A percentile compares a stretch with the other conserved stretches of the same genome.
Conservation (phyloP, 2,113 vertebrate genomes). For the Sinocyclocheilus anophthalmus region DNA sequence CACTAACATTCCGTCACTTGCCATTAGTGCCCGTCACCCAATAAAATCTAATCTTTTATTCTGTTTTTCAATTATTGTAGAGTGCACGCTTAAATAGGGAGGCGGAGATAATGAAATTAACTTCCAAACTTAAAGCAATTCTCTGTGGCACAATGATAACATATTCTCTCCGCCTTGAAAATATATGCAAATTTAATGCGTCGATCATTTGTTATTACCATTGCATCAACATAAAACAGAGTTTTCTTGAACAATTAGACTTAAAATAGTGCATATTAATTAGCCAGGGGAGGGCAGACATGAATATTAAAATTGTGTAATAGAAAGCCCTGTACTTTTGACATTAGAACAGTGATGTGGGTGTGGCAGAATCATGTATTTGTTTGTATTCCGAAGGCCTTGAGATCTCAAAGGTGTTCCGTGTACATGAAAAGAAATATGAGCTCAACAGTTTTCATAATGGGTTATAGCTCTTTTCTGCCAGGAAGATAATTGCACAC, state of each 20-base stretch:
- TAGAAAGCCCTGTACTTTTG: constrained; percentile 77
- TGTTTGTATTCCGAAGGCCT: constrained; percentile 69
- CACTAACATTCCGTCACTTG: no score
- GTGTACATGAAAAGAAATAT: constrained; percentile 28
- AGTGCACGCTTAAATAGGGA: no score
- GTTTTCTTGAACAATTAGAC: constrained; percentile 92
- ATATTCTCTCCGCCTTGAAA: no score
- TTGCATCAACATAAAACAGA: constrained; percentile 84
- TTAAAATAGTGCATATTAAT: constrained; percentile 90
- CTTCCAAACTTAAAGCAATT: no score
- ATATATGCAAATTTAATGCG: constrained; percentile 95
- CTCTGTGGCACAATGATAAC: no score
- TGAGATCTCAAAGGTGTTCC: constrained; percentile 57
- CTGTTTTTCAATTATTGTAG: no score
- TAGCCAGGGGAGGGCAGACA: constrained; percentile 78
- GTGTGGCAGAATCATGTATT: constrained; percentile 65
- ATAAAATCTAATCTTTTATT: no score
- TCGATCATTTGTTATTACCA: constrained; percentile 93
- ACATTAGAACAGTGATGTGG: constrained; percentile 68
- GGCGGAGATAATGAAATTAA: no score
- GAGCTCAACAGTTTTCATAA: constrained; percentile 18
- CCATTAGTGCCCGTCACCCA: no score
- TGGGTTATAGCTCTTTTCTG: background rate
- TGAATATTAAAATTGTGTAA: constrained; percentile 78
- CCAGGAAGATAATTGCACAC: background rate